phyloP scores from a whole-genome alignment of 1,140 invertebrate genomes.

The Leptestheria dahalacensis region DNA sequence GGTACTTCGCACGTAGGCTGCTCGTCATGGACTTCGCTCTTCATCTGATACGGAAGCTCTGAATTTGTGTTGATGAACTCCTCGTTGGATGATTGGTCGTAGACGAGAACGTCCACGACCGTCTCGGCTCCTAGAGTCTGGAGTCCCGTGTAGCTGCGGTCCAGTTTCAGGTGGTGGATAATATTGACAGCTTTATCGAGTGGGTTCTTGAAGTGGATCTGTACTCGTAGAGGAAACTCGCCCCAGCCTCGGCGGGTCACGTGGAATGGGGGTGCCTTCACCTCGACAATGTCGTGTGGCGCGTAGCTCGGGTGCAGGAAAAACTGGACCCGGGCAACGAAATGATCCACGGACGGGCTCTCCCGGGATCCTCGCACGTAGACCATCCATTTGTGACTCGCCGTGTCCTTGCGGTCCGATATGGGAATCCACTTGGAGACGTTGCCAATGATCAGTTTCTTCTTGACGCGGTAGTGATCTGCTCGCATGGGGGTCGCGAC shows the following conservation, averaged over 20 bases:
- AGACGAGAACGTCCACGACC: slow-evolving; percentile 47
- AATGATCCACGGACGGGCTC: slow-evolving; percentile 41
- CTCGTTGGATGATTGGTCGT: slow-evolving; percentile 27
- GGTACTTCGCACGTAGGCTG: not conserved
- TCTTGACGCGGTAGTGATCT: slow-evolving; percentile 4
- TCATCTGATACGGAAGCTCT: too few species aligned
- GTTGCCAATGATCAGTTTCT: slow-evolving; percentile 54
- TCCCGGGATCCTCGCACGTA: slow-evolving; percentile 56
- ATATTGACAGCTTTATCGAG: slow-evolving; percentile 63
- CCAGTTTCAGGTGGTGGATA: slow-evolving; percentile 65
- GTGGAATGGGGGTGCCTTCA: slow-evolving; percentile 63
- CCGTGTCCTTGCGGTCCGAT: slow-evolving; percentile 43
- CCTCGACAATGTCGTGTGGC: slow-evolving; percentile 70
- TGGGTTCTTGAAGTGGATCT: slow-evolving; percentile 57
- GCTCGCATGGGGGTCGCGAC: slow-evolving; percentile 23
- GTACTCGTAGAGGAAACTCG: slow-evolving; percentile 68
- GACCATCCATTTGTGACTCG: slow-evolving; percentile 81
- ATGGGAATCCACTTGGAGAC: slow-evolving; percentile 65
- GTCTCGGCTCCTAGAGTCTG: slow-evolving; percentile 70
- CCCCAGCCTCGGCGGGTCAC: slow-evolving; percentile 73
- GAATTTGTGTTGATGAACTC: too few species aligned
- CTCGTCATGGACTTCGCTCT: not conserved
- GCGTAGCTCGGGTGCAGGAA: slow-evolving; percentile 71
- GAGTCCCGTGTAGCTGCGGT: slow-evolving; percentile 67
- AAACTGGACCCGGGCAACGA: slow-evolving; percentile 59